phyloP scores from a whole-genome alignment of 1,140 invertebrate genomes.

The Drosophila ogumai region DNA sequence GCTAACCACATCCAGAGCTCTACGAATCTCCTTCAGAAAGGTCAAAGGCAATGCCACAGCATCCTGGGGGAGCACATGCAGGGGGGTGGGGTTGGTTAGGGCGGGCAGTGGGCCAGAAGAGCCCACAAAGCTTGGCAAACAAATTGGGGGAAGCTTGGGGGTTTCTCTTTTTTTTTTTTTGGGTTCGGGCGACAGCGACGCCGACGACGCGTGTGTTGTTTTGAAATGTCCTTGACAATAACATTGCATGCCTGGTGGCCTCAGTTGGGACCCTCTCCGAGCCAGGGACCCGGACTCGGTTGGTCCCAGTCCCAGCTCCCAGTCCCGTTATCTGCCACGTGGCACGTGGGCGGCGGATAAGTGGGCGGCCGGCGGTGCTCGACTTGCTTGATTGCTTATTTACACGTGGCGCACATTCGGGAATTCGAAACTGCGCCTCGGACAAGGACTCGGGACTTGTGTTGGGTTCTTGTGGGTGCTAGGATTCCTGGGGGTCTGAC shows the following conservation, averaged over 20 bases:
- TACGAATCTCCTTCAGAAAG: slow-evolving; percentile 78
- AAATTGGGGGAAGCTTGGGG: neutral
- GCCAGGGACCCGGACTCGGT: slow-evolving; percentile 2
- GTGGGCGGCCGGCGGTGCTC: slow-evolving; percentile 24
- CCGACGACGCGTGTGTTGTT: slow-evolving; percentile 63
- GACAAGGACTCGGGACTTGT: slow-evolving; percentile 1
- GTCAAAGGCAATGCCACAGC: slow-evolving; percentile 70
- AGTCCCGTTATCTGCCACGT: slow-evolving; percentile 43
- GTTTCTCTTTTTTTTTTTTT: neutral
- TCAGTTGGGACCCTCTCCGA: slow-evolving; percentile 26
- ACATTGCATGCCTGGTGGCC: slow-evolving; percentile 69
- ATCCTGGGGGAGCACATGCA: slow-evolving; percentile 19
- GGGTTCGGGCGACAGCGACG: slow-evolving; percentile 17
- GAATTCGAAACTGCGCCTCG: slow-evolving; percentile 39
- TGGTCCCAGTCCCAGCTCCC: neutral
- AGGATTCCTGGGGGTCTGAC: neutral
- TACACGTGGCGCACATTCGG: slow-evolving; percentile 67
- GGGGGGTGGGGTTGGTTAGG: neutral
- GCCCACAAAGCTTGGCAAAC: slow-evolving; percentile 18
- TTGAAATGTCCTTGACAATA: slow-evolving; percentile 83
- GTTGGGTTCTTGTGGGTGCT: slow-evolving; percentile 8
- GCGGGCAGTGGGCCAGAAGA: neutral
- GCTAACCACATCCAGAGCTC: slow-evolving; percentile 31
- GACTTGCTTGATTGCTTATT: slow-evolving; percentile 68
- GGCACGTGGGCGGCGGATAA: slow-evolving; percentile 37